Conservation (phyloP, 2,797 vertebrate genomes). For the Enteromius afrohamiltoni region DNA sequence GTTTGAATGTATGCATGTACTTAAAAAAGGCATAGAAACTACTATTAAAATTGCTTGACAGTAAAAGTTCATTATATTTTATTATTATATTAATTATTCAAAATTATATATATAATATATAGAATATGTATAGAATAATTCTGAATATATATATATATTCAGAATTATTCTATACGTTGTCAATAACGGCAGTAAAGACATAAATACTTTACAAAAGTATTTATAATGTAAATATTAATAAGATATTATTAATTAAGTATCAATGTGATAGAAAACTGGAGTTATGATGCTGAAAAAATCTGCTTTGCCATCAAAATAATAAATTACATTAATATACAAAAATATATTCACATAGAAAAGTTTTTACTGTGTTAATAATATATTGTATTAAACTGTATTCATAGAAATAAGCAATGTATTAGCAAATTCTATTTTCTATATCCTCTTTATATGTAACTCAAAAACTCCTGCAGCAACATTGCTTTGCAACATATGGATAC, state of each 20-base stretch:
- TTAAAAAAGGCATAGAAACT: background rate
- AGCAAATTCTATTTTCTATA: background rate
- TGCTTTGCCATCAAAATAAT: background rate
- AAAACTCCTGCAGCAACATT: background rate
- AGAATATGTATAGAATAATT: too few species aligned
- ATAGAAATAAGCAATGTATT: background rate
- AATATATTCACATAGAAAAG: background rate
- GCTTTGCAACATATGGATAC: background rate
- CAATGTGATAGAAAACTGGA: background rate
- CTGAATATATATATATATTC: too few species aligned
- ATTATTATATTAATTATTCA: too few species aligned
- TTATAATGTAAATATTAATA: background rate
- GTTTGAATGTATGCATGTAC: background rate
- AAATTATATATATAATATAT: too few species aligned
- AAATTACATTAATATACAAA: background rate
- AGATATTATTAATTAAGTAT: background rate
- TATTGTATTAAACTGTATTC: background rate
- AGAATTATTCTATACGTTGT: background rate
- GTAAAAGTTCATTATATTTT: too few species aligned
- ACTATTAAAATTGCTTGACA: background rate
- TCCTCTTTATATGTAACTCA: background rate
- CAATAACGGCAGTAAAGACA: background rate
- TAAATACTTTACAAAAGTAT: background rate
- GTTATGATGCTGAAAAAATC: background rate
- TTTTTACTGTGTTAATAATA: too few species aligned